Evolutionary conservation across 2,797 vertebrate genomes (phyloP), one percentile per base, ranked within the genome.

Genomic region (Neopelma chrysocephalum): DNA sequence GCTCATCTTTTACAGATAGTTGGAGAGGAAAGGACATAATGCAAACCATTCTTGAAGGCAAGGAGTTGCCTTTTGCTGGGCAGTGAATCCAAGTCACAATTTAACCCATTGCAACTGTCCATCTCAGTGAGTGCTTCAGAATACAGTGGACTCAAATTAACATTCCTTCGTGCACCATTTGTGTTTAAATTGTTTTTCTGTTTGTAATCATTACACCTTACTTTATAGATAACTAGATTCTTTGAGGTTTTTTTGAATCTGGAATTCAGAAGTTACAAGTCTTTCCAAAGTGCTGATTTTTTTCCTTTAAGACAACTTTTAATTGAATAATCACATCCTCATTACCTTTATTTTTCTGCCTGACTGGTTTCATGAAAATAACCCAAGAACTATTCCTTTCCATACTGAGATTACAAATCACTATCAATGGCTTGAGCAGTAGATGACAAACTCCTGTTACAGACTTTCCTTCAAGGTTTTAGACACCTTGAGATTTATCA

Each of bases 301-400:
- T 91, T 94, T 94, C 94, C 94, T 97, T 96, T 93, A 96, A 97
- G 94, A 95, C 91, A 97, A 96, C 96, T 98, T 97, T 94, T 97
- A 97, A 98, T 95, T 96, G 96, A 97, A 96, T 97, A 97, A 97
- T 97, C 89, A 81, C 70, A 82, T 83, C 80, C 82, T 97, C 95
- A 91, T 97, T 97, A 97, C 96, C 93, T 97, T 94, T 80, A 58
- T 92, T 96, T 94, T 87, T 94, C 92, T 96, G 71, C 83, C 93
- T 70, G 62, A 58, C 85, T 89, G 79, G 75, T 89, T 96, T 96
- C 42, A 94, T 81, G 66, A 51, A 73, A n/a, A 22, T 54, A 85
- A 83, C 38, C 20, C 5, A 47, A 89, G 40, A 92, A 42, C 18
- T 38, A 38, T 81, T 93, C 45, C 27, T 91, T 96, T 82, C 68